A percentile compares a stretch with the other conserved stretches of the same genome.
These are phyloP conservation scores for Tubiluchus corallicola DNA, from an alignment of 2,888 invertebrate genomes.

Conservation along the genomic window DNA sequence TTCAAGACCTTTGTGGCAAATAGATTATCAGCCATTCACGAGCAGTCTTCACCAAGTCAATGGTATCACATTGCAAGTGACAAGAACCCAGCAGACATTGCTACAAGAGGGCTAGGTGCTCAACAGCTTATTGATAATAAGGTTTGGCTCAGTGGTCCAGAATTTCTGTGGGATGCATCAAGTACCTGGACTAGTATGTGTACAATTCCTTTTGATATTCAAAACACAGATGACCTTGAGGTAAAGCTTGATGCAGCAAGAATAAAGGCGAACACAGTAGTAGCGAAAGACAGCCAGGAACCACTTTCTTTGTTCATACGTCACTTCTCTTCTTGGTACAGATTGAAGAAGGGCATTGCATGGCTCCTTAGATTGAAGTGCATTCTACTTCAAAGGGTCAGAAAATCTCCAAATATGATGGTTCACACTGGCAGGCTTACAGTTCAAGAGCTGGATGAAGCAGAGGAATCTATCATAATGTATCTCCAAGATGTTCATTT, in stretches of 20 bases:
- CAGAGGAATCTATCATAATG: not conserved
- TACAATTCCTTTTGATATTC: too few relatives aligned
- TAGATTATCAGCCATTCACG: not conserved
- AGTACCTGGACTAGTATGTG: too few relatives aligned
- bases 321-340: slow-evolving; percentile 6
- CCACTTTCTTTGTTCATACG: not conserved
- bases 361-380: slow-evolving; percentile 4
- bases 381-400: not conserved
- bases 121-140: slow-evolving; percentile 2
- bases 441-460: slow-evolving; percentile 2
- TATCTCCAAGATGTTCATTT: slow-evolving; percentile 1
- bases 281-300: not conserved
- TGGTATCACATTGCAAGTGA: slow-evolving; percentile 4
- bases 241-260: not conserved
- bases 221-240: slow-evolving; percentile 7
- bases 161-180: slow-evolving; percentile 8
- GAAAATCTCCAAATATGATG: not conserved
- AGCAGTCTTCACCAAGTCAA: slow-evolving; percentile 4
- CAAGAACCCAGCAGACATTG: slow-evolving; percentile 4
- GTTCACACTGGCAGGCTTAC: not conserved
- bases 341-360: not conserved
- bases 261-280: not conserved
- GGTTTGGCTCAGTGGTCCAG: slow-evolving; percentile 9
- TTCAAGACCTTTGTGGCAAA: slow-evolving; percentile 9
- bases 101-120: slow-evolving; percentile 5